Evolutionary conservation across 2,113 vertebrate species (phyloP), one percentile per base, ranked within the genome.

Genomic region (Australoheros scitulus): DNA sequence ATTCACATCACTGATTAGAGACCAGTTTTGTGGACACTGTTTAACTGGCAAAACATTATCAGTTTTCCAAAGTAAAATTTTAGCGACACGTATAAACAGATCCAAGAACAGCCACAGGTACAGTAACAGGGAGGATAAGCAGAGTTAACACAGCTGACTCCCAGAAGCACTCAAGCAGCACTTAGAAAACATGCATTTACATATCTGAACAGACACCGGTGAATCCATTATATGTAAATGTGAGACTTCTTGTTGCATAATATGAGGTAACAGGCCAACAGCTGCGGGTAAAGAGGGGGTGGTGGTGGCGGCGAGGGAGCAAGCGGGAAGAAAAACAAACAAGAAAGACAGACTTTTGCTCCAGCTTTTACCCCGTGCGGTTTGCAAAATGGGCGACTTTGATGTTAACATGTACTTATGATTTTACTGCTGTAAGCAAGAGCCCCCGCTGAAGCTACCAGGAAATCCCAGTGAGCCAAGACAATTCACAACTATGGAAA

Each of bases 271-370:
- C 38, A 58, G 65, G 41, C 58, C 84, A 52, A 74, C 52, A 52
- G 64, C 50, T 75, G 76, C 26, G 80, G 74, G 70, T 57, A 29
- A 36, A 52, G 20, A 41, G 43, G 34, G 60, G 59, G 24, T 60
- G 47, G 50, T 11, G 43, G 38, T 32, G 65, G 43, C 13, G 56
- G 72, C 8, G 65, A 79, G 22, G 75, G 52, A 32, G 47, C 55
- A 60, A 85, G 75, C n/a, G 50, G 64, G 60, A 85, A 83, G 57
- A 61, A 79, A 85, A 88, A 86, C 59, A 68, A 91, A 85, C 76
- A 82, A 80, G 43, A 79, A n/a, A 85, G 47, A 15, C 58, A 75
- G 63, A 87, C 43, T 56, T 86, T 38, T 90, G 80, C 80, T 83
- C 47, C 63, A 70, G 47, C 50, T 76, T 74, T 90, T 60, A 80